Conservation (phyloP, 2,888 invertebrate genomes). For the Agriopis marginaria region DNA sequence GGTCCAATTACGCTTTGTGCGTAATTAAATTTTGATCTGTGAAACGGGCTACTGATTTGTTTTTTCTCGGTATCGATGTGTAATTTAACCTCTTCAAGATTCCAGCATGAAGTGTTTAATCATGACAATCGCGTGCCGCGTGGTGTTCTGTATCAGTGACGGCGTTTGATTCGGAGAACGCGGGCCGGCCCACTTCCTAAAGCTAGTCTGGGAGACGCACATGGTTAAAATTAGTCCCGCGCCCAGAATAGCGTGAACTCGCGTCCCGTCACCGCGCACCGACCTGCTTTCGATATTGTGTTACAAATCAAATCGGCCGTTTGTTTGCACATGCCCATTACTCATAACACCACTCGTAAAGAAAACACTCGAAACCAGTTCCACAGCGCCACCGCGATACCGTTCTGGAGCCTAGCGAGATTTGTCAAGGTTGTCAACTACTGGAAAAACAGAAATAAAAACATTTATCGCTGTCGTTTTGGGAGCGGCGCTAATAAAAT, state of each 20-base stretch:
- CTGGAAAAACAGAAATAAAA: slow-evolving; percentile 53
- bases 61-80: slow-evolving; percentile 25
- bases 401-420: slow-evolving; percentile 46
- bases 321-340: slow-evolving; percentile 57
- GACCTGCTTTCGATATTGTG: slow-evolving; percentile 77
- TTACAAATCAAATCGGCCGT: slow-evolving; percentile 69
- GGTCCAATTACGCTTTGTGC: slow-evolving; percentile 68
- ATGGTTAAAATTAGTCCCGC: slow-evolving; percentile 85
- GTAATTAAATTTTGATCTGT: slow-evolving; percentile 40
- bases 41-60: slow-evolving; percentile 31
- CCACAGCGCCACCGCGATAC: slow-evolving; percentile 38
- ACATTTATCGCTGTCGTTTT: slow-evolving; percentile 53
- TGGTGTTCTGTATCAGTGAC: slow-evolving; percentile 48
- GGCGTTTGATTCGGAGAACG: slow-evolving; percentile 64
- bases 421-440: slow-evolving; percentile 52
- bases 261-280: slow-evolving; percentile 72
- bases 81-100: slow-evolving; percentile 21
- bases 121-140: slow-evolving; percentile 27
- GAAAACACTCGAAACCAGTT: slow-evolving; percentile 50
- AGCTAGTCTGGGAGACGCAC: slow-evolving; percentile 83
- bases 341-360: slow-evolving; percentile 46
- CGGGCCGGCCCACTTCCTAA: slow-evolving; percentile 83
- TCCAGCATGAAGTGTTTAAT: slow-evolving; percentile 11
- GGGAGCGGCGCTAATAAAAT: slow-evolving; percentile 50
- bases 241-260: slow-evolving; percentile 84